Base-by-base conservation (phyloP, 2,888 invertebrate genomes). In the Tipula confusa region DNA sequence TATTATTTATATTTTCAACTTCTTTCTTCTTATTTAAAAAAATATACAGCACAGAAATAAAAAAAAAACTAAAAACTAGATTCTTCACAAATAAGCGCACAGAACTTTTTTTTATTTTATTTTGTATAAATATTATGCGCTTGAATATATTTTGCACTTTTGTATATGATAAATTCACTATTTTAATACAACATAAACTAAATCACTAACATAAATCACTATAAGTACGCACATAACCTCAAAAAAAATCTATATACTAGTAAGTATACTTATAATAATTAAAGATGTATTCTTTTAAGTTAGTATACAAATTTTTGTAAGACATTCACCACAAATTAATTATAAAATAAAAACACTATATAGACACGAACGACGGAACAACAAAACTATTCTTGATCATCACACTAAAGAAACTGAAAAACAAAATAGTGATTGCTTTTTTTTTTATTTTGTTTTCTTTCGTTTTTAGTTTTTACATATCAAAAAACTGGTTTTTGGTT, bases 101-200 rank as follows among this genome's bases (percentile, higher is more conserved):
- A 64, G 64, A 64, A 64, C 64, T 64, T 64, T 9, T 64, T 64
- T 43, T 64, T 64, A 64, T 64, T 64, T 64, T n/a, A n/a, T n/a
- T n/a, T n/a, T n/a, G n/a, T n/a, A n/a, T n/a, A n/a, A n/a, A n/a
- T n/a, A n/a, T n/a, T n/a, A n/a, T n/a, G n/a, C n/a, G 1, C 64
- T 64, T 64, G 9, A 64, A 64, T 24, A n/a, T n/a, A 64, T 64
- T 64, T 64, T 24, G 64, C 64, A 64, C 64, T 64, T 64, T 64
- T 64, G 64, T 64, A 64, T 64, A 64, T 5, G 24, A 64, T 64
- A 64, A n/a, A 64, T 64, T 64, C 64, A 64, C 64, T 24, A 9
- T 64, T 7, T 15, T 43, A 43, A 15, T n/a, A n/a, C n/a, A n/a
- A 43, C 11, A 1, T 9, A 24, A 64, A 64, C 64, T 5, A 64